A percentile compares a stretch with the other conserved stretches of the same genome.
These are phyloP conservation scores for Lepidurus couesii DNA, from an alignment of 1,140 invertebrate species.

Conservation along the genomic window DNA sequence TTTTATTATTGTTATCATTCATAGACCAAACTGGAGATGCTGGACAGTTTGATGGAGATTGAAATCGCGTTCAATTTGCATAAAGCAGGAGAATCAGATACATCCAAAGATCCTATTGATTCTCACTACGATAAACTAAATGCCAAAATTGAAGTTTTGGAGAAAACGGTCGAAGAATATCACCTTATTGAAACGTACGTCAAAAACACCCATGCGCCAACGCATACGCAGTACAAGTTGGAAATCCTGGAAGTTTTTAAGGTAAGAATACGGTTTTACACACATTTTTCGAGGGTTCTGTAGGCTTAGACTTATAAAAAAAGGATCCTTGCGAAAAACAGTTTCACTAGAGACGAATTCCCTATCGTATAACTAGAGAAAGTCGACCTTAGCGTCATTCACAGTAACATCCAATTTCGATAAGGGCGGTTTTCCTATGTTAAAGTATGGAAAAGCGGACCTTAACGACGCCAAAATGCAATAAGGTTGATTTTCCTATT, in stretches of 20 bases:
- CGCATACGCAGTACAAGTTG: constrained; percentile 71
- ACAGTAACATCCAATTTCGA: no score
- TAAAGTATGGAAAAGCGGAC: no score
- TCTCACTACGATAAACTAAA: constrained; percentile 85
- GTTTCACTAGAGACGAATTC: no score
- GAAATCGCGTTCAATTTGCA: constrained; percentile 89
- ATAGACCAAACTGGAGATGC: constrained; percentile 78
- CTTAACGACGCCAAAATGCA: no score
- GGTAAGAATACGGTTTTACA: constrained; percentile 15
- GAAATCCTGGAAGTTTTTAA: constrained; percentile 59
- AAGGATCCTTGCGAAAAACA: neutral
- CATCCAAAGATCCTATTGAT: constrained; percentile 65
- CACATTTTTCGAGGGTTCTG: constrained; percentile 26
- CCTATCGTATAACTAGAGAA: no score
- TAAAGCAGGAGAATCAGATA: constrained; percentile 48
- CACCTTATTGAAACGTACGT: constrained; percentile 69
- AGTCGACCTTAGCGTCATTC: no score
- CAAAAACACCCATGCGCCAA: constrained; percentile 78
- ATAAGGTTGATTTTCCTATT: no score
- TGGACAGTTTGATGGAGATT: constrained; percentile 87
- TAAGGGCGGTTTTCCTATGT: no score
- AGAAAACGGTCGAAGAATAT: constrained; percentile 67
- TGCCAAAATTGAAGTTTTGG: constrained; percentile 67
- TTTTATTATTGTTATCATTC: constrained; percentile 36
- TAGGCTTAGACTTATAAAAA: constrained; percentile 28